A percentile compares a stretch with the other conserved stretches of the same genome.
These are phyloP conservation scores for Urocitellus parryii DNA, from an alignment of 2,113 vertebrate genomes.

Conservation along the genomic window DNA sequence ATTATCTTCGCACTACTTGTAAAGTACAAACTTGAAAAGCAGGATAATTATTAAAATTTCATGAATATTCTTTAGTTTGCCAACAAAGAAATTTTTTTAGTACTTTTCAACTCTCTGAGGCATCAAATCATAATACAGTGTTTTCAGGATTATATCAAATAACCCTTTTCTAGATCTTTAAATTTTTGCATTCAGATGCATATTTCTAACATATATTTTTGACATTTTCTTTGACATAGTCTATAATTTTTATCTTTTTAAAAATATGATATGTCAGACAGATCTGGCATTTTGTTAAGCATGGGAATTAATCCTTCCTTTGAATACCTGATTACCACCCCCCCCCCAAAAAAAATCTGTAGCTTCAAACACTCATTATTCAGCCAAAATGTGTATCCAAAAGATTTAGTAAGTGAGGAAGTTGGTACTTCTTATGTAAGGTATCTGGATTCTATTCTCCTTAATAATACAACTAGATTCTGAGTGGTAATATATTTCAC, in stretches of 20 bases:
- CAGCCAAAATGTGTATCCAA: background rate
- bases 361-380: background rate
- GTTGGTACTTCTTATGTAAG: constrained; percentile 20
- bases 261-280: background rate
- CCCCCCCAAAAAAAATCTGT: background rate
- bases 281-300: background rate
- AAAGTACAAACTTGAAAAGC: constrained; percentile 56
- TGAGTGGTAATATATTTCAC: background rate
- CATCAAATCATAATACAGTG: background rate
- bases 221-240: background rate
- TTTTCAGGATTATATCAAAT: background rate
- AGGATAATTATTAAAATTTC: constrained; percentile 33
- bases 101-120: background rate
- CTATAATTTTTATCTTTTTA: background rate
- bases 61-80: constrained; percentile 43
- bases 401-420: background rate
- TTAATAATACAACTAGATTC: constrained; percentile 2
- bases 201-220: constrained; percentile 49
- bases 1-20: constrained; percentile 29
- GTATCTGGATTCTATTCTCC: background rate
- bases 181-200: background rate
- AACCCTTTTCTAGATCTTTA: constrained; percentile 15
- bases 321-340: constrained; percentile 38
- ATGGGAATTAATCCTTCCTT: constrained; percentile 13
- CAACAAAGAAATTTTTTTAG: background rate